These are phyloP conservation scores for Melanchra persicariae DNA, from an alignment of 2,888 invertebrate genomes.

Conservation along the genomic window DNA sequence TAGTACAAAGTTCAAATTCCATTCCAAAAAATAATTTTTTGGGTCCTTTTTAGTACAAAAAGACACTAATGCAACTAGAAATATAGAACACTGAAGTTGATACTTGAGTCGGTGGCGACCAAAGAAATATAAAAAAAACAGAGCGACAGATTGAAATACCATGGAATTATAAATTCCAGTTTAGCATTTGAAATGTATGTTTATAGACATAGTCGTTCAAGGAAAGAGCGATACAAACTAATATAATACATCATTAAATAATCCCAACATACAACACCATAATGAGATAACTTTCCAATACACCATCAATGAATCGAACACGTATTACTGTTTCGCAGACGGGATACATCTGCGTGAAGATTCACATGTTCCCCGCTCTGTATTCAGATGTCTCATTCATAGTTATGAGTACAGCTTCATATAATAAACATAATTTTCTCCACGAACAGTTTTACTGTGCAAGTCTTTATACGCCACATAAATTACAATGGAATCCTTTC, in stretches of 20 bases:
- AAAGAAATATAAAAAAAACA: no score
- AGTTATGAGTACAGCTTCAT: slow-evolving; percentile 57
- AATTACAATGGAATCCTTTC: slow-evolving; percentile 33
- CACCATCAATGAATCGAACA: slow-evolving; percentile 51
- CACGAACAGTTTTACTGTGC: slow-evolving; percentile 37
- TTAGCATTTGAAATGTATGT: not conserved
- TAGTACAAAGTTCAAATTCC: no score
- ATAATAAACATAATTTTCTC: slow-evolving; percentile 55
- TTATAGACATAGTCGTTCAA: not conserved
- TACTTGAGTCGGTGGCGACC: no score
- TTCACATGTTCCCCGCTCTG: slow-evolving; percentile 28
- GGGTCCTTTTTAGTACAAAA: no score
- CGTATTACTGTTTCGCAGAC: slow-evolving; percentile 50
- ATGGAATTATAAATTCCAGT: no score
- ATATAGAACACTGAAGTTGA: no score
- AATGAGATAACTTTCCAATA: slow-evolving; percentile 55
- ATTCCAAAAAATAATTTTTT: no score
- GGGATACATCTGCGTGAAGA: slow-evolving; percentile 18
- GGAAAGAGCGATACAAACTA: not conserved
- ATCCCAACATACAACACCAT: slow-evolving; percentile 19
- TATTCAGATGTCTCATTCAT: slow-evolving; percentile 63
- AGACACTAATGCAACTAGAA: no score
- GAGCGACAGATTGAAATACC: no score
- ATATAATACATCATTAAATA: slow-evolving; percentile 11
- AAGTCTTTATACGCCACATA: slow-evolving; percentile 32